Conservation (phyloP, 2,888 invertebrate species). For the Agrochola litura region DNA sequence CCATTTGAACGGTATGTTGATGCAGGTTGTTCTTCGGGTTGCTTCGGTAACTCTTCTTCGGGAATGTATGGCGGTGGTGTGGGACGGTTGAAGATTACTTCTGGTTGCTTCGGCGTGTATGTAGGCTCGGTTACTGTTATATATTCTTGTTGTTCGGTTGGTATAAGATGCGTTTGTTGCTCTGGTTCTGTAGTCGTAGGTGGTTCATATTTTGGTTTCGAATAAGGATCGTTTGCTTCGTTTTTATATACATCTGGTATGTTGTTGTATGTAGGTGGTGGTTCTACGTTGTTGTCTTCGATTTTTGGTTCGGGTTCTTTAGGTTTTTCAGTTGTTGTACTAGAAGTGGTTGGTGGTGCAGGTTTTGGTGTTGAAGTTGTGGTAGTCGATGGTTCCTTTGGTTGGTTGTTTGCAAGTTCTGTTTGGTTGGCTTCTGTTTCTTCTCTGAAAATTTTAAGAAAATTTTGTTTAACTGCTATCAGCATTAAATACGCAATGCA, state of each 20-base stretch:
- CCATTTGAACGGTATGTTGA: slow-evolving; percentile 36
- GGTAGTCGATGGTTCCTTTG: slow-evolving; percentile 52
- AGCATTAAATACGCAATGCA: too few species aligned
- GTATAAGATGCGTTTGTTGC: slow-evolving; percentile 39
- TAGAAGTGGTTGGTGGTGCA: slow-evolving; percentile 57
- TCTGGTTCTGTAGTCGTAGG: slow-evolving; percentile 30
- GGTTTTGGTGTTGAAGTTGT: slow-evolving; percentile 63
- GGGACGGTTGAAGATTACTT: slow-evolving; percentile 56
- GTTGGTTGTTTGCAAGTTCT: slow-evolving; percentile 27
- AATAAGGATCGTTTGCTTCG: slow-evolving; percentile 1
- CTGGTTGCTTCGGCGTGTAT: slow-evolving; percentile 34
- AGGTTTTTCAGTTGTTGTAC: slow-evolving; percentile 34
- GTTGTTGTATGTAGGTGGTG: slow-evolving; percentile 20
- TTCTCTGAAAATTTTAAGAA: slow-evolving; percentile 72
- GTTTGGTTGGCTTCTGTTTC: slow-evolving; percentile 69
- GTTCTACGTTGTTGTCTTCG: slow-evolving; percentile 51
- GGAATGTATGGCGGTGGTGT: slow-evolving; percentile 58
- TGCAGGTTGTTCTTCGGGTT: slow-evolving; percentile 25
- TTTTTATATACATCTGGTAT: slow-evolving; percentile 21
- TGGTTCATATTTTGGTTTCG: slow-evolving; percentile 20
- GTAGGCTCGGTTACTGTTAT: slow-evolving; percentile 40
- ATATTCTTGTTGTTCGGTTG: slow-evolving; percentile 32
- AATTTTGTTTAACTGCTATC: too few species aligned
- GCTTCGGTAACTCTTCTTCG: slow-evolving; percentile 54
- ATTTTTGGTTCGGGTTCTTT: slow-evolving; percentile 47